Evolutionary conservation across 1,140 invertebrate genomes (phyloP).

Genomic region (Hycleus cichorii): DNA sequence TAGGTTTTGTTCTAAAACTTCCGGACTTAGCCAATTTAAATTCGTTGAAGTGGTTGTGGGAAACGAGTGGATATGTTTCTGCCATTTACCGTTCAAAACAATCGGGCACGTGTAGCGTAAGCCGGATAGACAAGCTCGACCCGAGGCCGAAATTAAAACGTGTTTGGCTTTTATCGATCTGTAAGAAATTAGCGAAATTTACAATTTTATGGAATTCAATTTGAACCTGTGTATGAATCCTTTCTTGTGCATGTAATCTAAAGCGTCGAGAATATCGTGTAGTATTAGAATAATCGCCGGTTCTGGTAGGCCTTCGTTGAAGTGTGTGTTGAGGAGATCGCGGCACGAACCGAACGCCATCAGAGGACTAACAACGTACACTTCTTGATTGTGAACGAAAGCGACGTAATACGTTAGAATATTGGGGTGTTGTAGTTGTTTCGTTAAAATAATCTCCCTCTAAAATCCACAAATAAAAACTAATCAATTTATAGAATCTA

Average conservation of each 20-base stretch:
- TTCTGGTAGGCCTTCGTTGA: conserved; percentile 71
- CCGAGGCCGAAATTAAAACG: conserved; percentile 64
- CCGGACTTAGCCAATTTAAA: conserved; percentile 83
- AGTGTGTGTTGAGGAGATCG: conserved; percentile 70
- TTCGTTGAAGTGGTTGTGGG: conserved; percentile 61
- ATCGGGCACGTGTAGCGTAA: conserved; percentile 68
- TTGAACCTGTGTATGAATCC: conserved; percentile 76
- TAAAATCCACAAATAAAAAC: conserved; percentile 30
- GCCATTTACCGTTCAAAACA: conserved; percentile 61
- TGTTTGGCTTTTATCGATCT: conserved; percentile 79
- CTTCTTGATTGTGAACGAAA: conserved; percentile 64
- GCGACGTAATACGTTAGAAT: conserved; percentile 64
- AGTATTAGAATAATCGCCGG: conserved; percentile 70
- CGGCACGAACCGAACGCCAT: conserved; percentile 76
- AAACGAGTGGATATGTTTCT: conserved; percentile 63
- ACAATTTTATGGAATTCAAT: neutral
- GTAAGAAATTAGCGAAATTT: conserved; percentile 6
- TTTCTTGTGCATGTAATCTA: conserved; percentile 78
- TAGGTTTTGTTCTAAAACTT: conserved; percentile 86
- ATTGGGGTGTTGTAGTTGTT: conserved; percentile 72
- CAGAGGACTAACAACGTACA: conserved; percentile 72
- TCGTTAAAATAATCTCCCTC: conserved; percentile 67
- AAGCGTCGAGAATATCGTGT: conserved; percentile 65
- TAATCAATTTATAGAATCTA: neutral
- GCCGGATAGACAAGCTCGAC: conserved; percentile 65